phyloP scores from a whole-genome alignment of 2,113 vertebrate species.

The Turnix velox region DNA sequence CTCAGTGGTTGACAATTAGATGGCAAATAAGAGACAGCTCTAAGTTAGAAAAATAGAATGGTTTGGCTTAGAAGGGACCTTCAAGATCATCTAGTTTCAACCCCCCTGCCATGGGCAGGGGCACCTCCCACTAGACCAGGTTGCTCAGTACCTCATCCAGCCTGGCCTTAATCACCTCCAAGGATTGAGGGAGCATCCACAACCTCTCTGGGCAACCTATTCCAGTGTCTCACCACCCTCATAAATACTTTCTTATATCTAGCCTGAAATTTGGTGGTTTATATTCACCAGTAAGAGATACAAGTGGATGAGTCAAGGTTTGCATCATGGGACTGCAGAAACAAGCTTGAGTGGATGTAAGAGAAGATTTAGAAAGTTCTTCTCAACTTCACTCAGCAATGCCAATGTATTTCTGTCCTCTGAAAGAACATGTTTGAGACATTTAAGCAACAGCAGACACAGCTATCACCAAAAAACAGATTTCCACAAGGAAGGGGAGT shows the following conservation, averaged over 20 bases:
- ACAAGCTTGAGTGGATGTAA: not conserved
- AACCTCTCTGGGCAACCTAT: too few species aligned
- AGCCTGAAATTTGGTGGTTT: too few species aligned
- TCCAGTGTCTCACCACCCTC: too few species aligned
- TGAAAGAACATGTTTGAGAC: not conserved
- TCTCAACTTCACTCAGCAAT: not conserved
- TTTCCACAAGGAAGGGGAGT: not conserved
- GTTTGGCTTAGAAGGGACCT: too few species aligned
- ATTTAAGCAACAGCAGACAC: slow-evolving; percentile 11
- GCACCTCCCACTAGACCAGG: too few species aligned
- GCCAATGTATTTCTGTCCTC: not conserved
- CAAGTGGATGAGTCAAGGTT: slow-evolving; percentile 18
- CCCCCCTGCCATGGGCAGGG: too few species aligned
- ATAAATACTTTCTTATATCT: too few species aligned
- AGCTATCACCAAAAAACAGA: not conserved
- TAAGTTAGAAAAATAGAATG: too few species aligned
- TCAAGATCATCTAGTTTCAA: too few species aligned
- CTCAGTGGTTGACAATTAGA: not conserved
- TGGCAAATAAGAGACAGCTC: not conserved
- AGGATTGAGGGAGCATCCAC: too few species aligned
- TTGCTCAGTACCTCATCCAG: too few species aligned
- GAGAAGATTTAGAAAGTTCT: slow-evolving; percentile 6
- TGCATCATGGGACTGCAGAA: not conserved
- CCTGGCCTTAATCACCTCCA: too few species aligned
- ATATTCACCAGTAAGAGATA: slow-evolving; percentile 12